Evolutionary conservation across 2,888 invertebrate species (phyloP).

Genomic region (Pollenia angustigena): DNA sequence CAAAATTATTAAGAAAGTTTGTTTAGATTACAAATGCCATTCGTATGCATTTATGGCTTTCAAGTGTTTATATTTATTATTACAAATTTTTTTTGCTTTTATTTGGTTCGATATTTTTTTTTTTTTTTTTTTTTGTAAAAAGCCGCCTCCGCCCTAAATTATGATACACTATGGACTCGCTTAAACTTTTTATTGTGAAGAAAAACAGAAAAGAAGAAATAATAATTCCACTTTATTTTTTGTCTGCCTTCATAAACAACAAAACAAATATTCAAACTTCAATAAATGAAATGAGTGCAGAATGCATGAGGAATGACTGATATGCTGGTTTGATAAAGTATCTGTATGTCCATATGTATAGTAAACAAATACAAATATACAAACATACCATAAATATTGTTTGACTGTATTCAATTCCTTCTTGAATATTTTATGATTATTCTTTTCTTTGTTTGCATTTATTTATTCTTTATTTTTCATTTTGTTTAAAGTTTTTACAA

Average conservation of each 20-base stretch:
- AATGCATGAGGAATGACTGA: constrained; percentile 56
- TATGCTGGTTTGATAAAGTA: constrained; percentile 68
- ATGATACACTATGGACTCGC: constrained; percentile 48
- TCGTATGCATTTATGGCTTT: constrained; percentile 52
- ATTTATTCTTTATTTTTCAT: constrained; percentile 17
- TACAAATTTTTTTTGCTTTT: constrained; percentile 24
- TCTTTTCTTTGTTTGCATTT: constrained; percentile 54
- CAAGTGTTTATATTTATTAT: constrained; percentile 35
- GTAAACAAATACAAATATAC: constrained; percentile 1
- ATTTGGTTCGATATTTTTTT: not conserved
- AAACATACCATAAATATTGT: constrained; percentile 17
- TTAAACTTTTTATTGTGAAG: constrained; percentile 29
- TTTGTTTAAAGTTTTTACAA: constrained; percentile 8
- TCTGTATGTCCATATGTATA: constrained; percentile 9
- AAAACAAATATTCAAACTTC: constrained; percentile 12
- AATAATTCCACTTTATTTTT: constrained; percentile 34
- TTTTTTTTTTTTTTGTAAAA: no score
- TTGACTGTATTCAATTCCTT: constrained; percentile 44
- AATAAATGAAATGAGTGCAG: constrained; percentile 40
- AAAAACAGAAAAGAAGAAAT: constrained; percentile 5
- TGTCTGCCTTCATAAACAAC: constrained; percentile 9
- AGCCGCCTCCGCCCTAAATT: constrained; percentile 61
- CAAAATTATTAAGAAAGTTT: constrained; percentile 40
- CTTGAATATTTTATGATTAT: constrained; percentile 61
- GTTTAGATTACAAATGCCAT: constrained; percentile 40